Evolutionary conservation across 2,797 vertebrate genomes (phyloP).

Genomic region (Mallotus villosus): DNA sequence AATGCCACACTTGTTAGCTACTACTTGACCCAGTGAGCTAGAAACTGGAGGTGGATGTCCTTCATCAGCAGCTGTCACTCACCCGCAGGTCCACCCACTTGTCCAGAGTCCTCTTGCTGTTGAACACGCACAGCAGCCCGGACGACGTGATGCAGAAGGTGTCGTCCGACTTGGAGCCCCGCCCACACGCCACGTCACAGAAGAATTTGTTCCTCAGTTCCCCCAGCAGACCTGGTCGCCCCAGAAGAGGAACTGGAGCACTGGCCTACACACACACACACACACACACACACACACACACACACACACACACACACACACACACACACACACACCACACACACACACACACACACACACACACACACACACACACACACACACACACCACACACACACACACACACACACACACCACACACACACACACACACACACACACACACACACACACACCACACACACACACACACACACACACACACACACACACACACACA

Average conservation of each 20-base stretch:
- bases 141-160: conserved; percentile 93
- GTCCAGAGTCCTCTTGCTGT: conserved; percentile 86
- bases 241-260: conserved; percentile 86
- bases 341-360: too few relatives aligned
- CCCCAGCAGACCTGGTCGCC: conserved; percentile 89
- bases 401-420: too few relatives aligned
- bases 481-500: neutral
- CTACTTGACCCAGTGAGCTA: too few relatives aligned
- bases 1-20: too few relatives aligned
- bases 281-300: neutral
- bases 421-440: too few relatives aligned
- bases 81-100: conserved; percentile 93
- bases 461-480: neutral
- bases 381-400: too few relatives aligned
- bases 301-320: too few relatives aligned
- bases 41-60: too few relatives aligned
- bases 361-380: too few relatives aligned
- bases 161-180: conserved; percentile 82
- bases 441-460: neutral
- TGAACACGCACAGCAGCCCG: conserved; percentile 91
- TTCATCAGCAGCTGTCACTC: conserved; percentile 26
- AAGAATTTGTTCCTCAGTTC: conserved; percentile 94
- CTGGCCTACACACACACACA: conserved; percentile 71
- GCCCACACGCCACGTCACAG: conserved; percentile 89
- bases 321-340: too few relatives aligned